A percentile compares a stretch with the other conserved stretches of the same genome.
phyloP scores from a whole-genome alignment of 2,113 vertebrate genomes.

The Clarias batrachus region DNA sequence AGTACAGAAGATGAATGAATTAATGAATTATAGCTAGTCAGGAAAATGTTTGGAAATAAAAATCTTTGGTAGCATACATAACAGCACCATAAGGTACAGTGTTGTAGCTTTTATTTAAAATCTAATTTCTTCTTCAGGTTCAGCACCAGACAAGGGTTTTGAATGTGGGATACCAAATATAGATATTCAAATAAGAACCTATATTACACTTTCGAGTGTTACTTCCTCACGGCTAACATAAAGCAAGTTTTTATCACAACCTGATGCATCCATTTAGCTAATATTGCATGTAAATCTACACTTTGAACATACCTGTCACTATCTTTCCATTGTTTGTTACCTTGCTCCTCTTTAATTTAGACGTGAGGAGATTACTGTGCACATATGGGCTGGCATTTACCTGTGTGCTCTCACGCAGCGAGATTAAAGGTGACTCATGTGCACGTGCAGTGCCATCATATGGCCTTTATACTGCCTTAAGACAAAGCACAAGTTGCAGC shows the following conservation, averaged over 20 bases:
- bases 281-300: background rate
- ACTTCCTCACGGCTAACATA: background rate
- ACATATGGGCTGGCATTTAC: conserved; percentile 52
- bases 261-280: background rate
- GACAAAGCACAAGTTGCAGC: conserved; percentile 13
- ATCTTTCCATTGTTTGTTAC: background rate
- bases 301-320: background rate
- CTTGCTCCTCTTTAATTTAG: conserved; percentile 15
- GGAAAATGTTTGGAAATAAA: background rate
- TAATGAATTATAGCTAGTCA: background rate
- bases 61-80: background rate
- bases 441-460: conserved; percentile 45
- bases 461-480: conserved; percentile 36
- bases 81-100: background rate
- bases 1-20: no score
- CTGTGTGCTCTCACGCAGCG: conserved; percentile 40
- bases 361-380: conserved; percentile 29
- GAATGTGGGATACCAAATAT: no score
- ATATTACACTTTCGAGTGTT: background rate
- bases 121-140: background rate
- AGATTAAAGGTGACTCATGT: conserved; percentile 54
- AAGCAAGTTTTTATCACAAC: background rate
- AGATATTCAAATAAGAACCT: background rate
- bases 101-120: background rate
- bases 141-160: no score